Evolutionary conservation across 1,140 invertebrate genomes (phyloP), one percentile per base, ranked within the genome.

Genomic region (Scaptomyza hsui): DNA sequence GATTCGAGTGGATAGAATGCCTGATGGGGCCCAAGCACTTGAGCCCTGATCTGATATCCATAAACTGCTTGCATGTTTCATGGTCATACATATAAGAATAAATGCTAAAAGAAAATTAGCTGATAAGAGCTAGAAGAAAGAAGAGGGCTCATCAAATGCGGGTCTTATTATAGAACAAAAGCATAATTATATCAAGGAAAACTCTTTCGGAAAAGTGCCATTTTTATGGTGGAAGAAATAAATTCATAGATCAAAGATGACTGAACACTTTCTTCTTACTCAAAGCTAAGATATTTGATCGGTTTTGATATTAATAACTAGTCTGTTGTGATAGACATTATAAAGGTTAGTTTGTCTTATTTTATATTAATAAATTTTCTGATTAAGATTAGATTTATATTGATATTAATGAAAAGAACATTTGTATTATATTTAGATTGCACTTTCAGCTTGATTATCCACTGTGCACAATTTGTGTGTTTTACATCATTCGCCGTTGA

Each of bases 1-100:
- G 72, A 74, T 80, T 85, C 68, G 71, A 83, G 75, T 76, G 76
- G 72, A 47, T 70, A 21, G 15, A 67, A 53, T 44, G 65, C 39
- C 18, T 19, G 32, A 39, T 53, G 59, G 44, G 29, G 49, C 49
- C 49, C 9, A 0, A 42, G 48, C 71, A 56, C 77, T 81, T 51
- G 52, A 79, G 48, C 21, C 18, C 44, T 12, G 71, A 52, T 67
- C 59, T 68, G 64, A 68, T 72, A 72, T 72, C 51, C 51, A 75
- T 9, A 52, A 72, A 76, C 51, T 57, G 63, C 19, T 48, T 69
- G 64, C 57, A 42, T 73, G 71, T 62, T 63, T 74, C 71, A 74
- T 52, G 56, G 71, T 61, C 57, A 62, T 62, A 18, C 18, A 69
- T 37, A 4, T 3, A 19, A 16, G 15, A 24, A 51, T 15, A 63